Conservation (phyloP, 2,113 vertebrate genomes). For the Anoura caudifer region DNA sequence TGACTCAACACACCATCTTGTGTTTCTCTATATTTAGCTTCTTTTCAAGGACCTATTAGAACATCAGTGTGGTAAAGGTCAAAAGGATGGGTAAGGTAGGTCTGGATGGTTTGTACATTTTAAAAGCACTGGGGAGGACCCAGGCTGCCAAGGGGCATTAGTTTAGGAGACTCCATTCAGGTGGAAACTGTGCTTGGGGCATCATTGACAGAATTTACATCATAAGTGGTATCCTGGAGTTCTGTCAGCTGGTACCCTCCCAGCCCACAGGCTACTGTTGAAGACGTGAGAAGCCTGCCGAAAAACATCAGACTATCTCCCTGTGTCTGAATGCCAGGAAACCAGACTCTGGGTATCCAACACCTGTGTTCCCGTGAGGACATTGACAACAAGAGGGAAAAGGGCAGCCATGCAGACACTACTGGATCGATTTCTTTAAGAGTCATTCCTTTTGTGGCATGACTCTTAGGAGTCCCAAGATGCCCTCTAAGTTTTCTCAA, state of each 20-base stretch:
- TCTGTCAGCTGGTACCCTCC: not conserved
- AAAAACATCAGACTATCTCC: not conserved
- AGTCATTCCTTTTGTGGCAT: not conserved
- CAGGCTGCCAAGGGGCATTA: not conserved
- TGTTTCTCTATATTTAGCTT: no score
- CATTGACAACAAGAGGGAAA: not conserved
- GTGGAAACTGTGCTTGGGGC: not conserved
- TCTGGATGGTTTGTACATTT: not conserved
- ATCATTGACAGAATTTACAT: no score
- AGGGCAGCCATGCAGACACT: not conserved
- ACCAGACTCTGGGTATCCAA: not conserved
- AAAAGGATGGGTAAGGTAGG: not conserved
- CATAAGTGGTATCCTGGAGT: rapidly evolving
- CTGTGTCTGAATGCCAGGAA: not conserved
- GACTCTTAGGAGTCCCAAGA: not conserved
- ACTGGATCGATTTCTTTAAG: not conserved
- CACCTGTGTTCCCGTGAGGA: not conserved
- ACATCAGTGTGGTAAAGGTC: not conserved
- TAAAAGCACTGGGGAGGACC: not conserved
- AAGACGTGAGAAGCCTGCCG: not conserved
- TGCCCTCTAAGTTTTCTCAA: not conserved
- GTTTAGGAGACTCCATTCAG: not conserved
- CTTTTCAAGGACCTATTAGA: not conserved
- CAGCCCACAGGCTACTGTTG: no score
- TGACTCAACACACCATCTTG: not conserved